These are phyloP conservation scores for Trachelus tabidus DNA, from an alignment of 2,888 invertebrate genomes.

Conservation along the genomic window DNA sequence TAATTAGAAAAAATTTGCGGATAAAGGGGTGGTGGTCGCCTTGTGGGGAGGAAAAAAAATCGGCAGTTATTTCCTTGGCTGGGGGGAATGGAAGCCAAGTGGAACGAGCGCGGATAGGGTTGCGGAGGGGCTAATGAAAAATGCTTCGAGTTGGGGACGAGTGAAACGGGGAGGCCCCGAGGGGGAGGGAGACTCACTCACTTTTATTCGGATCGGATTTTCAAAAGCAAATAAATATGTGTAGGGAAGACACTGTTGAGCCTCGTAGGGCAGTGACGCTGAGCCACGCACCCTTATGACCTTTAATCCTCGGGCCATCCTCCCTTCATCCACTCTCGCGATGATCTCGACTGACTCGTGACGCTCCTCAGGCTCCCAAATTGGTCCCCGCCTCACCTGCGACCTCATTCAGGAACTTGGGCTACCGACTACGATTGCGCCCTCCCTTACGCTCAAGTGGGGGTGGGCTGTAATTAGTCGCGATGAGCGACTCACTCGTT, in stretches of 20 bases:
- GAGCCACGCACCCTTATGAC: neutral
- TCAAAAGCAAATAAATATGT: neutral
- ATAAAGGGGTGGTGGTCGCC: constrained; percentile 21
- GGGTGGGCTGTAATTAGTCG: neutral
- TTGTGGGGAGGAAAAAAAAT: constrained; percentile 24
- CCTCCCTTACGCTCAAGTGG: neutral
- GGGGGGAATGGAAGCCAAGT: neutral
- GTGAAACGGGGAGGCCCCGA: too few species aligned
- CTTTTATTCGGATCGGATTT: neutral
- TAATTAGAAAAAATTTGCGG: constrained; percentile 38
- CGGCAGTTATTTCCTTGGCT: constrained; percentile 11
- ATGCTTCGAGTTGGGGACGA: neutral
- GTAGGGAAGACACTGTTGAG: neutral
- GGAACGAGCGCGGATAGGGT: constrained; percentile 13
- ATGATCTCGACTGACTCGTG: neutral
- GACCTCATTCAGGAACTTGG: neutral
- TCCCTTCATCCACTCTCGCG: neutral
- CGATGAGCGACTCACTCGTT: neutral
- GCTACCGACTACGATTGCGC: neutral
- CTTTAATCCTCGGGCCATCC: neutral
- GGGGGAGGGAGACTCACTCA: neutral
- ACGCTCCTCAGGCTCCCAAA: neutral
- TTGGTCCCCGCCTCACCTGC: neutral
- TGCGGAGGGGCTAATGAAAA: constrained; percentile 12
- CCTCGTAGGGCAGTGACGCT: neutral